Evolutionary conservation across 35 echinoderm and acorn worm genomes (phyloP).

Genomic region (Lytechinus pictus): DNA sequence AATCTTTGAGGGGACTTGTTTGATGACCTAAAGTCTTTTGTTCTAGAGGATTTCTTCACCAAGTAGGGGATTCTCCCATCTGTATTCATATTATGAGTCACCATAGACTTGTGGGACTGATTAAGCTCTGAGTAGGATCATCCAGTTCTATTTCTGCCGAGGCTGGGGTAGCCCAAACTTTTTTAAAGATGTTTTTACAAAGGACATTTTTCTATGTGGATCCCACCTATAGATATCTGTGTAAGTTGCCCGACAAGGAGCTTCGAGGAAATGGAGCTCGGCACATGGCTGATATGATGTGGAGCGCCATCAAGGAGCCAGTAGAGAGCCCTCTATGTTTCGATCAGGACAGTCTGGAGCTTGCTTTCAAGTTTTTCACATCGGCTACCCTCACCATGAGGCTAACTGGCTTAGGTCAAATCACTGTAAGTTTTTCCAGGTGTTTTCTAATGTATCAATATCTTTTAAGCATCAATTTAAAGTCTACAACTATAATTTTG

Average conservation of each 20-base stretch:
- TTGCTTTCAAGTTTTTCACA: constrained; percentile 82
- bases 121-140: not conserved
- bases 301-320: constrained; percentile 89
- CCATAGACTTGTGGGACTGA: not conserved
- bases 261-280: constrained; percentile 70
- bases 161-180: not conserved
- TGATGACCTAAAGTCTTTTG: not conserved
- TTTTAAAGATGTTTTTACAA: not conserved
- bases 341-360: constrained; percentile 80
- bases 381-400: constrained; percentile 86
- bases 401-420: constrained; percentile 82
- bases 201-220: not conserved
- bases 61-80: not conserved
- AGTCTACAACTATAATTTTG: not conserved
- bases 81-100: not conserved
- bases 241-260: constrained; percentile 79
- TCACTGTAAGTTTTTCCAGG: constrained; percentile 67
- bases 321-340: constrained; percentile 74
- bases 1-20: not conserved
- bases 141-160: not conserved
- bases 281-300: constrained; percentile 91
- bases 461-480: not conserved
- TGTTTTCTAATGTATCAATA: not conserved
- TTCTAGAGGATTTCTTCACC: not conserved
- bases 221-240: constrained; percentile 70